Evolutionary conservation across 2,113 vertebrate genomes (phyloP), one percentile per base, ranked within the genome.

Genomic region (Elephas maximus): DNA sequence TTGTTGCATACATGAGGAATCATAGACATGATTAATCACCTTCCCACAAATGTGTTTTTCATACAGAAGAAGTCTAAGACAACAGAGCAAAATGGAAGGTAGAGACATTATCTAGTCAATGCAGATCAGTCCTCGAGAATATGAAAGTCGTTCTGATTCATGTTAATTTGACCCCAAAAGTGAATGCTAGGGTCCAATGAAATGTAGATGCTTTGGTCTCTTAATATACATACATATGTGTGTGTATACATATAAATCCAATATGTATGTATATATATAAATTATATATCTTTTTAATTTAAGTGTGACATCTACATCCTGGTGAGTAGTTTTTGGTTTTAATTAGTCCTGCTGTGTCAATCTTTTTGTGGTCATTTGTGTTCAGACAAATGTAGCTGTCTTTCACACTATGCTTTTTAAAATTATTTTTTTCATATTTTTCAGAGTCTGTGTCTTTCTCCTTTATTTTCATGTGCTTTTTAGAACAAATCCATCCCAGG

Each of bases 311-410:
- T 71, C 26, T 81, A 12, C 30, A 60, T 65, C 4, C 24, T 84
- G 84, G 24, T 81, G 7, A 63, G 8, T 93, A 82, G 24, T 97
- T 84, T 96, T 81, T 77, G 24, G 0, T 65, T 93, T 94, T 93
- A 83, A 87, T 93, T 93, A 65, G 33, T 48, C 21, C 45, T 76
- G 17, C 4, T 80, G 11, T 60, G 26, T 12, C 14, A 90, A 15
- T 94, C 12, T 24, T 77, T 81, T 17, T 33, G 33, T n/a, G 48
- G 41, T 14, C 5, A 41, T 85, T 78, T 78, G 7, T 80, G 23
- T 93, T 91, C 24, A 62, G 53, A 28, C 79, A 74, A 85, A 83
- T 74, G 14, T 33, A 53, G 8, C 76, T 63, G 33, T 86, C 71
- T 91, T 93, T 9, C 9, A 60, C 71, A 21, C 4, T 69, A 0